These are phyloP conservation scores for Drosophila pachea DNA, from an alignment of 1,140 invertebrate genomes.

Conservation along the genomic window DNA sequence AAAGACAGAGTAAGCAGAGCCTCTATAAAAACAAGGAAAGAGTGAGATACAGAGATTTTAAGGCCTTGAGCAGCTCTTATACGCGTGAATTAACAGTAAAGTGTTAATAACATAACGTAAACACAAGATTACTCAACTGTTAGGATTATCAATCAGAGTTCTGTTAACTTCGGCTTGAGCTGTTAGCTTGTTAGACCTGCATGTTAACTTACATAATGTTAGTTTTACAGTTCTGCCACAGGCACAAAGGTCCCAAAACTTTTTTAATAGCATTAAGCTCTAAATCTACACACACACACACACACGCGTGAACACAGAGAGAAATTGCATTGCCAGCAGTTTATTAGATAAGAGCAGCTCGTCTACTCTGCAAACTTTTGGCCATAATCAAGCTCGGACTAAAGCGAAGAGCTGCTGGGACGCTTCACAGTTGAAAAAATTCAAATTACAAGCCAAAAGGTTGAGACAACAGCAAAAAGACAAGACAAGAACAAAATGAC, in stretches of 20 bases:
- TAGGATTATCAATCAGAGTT: neutral
- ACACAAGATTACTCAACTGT: neutral
- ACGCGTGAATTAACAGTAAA: neutral
- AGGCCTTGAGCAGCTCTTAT: neutral
- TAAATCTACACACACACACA: constrained; percentile 1
- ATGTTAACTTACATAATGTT: constrained; percentile 4
- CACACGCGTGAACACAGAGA: constrained; percentile 3
- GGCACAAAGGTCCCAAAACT: constrained; percentile 36
- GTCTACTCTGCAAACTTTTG: constrained; percentile 25
- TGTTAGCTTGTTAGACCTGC: neutral
- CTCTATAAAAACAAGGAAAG: neutral
- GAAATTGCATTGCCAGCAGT: constrained; percentile 22
- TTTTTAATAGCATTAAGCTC: constrained; percentile 43
- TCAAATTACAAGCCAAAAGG: constrained; percentile 70
- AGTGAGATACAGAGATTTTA: constrained; percentile 16
- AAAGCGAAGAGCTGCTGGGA: neutral
- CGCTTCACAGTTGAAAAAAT: constrained; percentile 70
- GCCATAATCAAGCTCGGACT: constrained; percentile 33
- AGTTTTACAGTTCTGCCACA: neutral
- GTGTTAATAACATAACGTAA: neutral
- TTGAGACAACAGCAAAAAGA: constrained; percentile 44
- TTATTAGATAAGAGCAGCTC: constrained; percentile 73
- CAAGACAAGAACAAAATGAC: constrained; percentile 19
- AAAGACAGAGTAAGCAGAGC: neutral
- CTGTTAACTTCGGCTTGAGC: neutral